Conservation (phyloP, 2,113 vertebrate species). For the Eulacestoma nigropectus region DNA sequence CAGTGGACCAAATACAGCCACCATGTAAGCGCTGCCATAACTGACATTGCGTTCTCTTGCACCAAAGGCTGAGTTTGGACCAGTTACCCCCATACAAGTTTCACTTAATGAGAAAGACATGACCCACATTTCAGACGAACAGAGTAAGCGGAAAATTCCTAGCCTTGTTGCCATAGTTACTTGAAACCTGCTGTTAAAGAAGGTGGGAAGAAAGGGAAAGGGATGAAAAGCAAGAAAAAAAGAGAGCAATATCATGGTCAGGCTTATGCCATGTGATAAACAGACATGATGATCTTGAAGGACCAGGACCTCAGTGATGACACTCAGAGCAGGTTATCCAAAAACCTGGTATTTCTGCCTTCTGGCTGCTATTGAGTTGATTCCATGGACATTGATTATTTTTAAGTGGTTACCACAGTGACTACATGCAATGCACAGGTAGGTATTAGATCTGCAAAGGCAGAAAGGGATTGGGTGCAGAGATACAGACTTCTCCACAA, state of each 20-base stretch:
- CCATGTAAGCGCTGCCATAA: neutral
- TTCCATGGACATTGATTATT: neutral
- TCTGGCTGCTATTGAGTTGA: neutral
- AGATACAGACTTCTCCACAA: neutral
- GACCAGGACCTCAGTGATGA: neutral
- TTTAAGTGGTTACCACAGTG: neutral
- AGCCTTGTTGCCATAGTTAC: slow-evolving; percentile 25
- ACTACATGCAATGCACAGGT: neutral
- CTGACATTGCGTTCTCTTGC: neutral
- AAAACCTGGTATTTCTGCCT: neutral
- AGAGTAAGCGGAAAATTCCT: neutral
- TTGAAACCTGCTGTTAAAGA: neutral
- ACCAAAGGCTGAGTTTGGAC: neutral
- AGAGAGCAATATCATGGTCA: neutral
- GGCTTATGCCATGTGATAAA: neutral
- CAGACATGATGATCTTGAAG: neutral
- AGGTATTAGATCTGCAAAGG: neutral
- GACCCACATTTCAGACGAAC: neutral
- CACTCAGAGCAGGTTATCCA: neutral
- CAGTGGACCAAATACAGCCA: neutral
- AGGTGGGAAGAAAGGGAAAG: neutral
- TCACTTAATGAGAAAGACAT: neutral
- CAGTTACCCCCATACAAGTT: neutral
- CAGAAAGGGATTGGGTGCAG: neutral
- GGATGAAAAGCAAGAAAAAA: neutral